phyloP scores from a whole-genome alignment of 2,797 vertebrate genomes.

The Lepilemur ruficaudatus region DNA sequence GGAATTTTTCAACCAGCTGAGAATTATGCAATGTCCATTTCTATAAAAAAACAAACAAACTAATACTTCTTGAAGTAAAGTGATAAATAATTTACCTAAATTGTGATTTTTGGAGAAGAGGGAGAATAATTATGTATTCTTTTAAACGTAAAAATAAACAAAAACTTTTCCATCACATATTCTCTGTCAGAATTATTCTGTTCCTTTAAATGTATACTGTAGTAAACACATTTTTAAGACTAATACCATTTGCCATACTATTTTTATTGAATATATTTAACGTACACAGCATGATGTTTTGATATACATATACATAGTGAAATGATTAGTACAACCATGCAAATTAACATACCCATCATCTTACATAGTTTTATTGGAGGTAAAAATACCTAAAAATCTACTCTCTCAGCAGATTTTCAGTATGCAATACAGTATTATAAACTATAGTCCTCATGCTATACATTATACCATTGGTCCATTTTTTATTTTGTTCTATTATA shows the following conservation, averaged over 20 bases:
- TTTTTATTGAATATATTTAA: neutral
- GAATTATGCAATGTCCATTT: constrained; percentile 23
- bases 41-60: neutral
- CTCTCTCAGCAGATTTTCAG: neutral
- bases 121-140: neutral
- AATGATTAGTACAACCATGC: neutral
- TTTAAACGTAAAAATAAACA: neutral
- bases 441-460: neutral
- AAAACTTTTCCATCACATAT: neutral
- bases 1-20: neutral
- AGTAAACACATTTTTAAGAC: neutral
- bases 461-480: neutral
- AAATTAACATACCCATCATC: neutral
- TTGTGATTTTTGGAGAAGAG: neutral
- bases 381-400: neutral
- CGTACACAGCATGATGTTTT: neutral
- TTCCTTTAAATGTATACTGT: neutral
- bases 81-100: neutral
- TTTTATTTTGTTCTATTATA: neutral
- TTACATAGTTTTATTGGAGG: neutral
- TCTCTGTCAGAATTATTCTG: neutral
- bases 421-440: neutral
- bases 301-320: neutral
- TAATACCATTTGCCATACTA: neutral
- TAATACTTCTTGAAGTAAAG: neutral